Conservation (phyloP, 2,113 vertebrate genomes). For the Centropristis striata region DNA sequence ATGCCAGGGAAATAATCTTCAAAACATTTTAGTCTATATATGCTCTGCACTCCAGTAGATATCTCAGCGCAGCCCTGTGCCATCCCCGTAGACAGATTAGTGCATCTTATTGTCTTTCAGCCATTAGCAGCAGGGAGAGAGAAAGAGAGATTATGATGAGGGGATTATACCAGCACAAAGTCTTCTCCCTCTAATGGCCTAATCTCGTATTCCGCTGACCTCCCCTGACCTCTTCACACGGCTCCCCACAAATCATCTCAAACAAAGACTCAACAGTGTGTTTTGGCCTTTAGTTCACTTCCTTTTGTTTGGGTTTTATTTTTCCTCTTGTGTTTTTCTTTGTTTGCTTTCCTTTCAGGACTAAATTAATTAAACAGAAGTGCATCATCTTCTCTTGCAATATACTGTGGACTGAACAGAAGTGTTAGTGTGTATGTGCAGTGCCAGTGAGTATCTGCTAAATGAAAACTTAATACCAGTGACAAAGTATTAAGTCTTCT, state of each 20-base stretch:
- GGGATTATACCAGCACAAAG: slow-evolving; percentile 76
- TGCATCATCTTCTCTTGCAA: slow-evolving; percentile 6
- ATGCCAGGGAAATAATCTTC: slow-evolving; percentile 76
- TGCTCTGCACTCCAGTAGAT: slow-evolving; percentile 47
- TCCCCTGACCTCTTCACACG: slow-evolving; percentile 74
- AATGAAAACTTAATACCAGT: slow-evolving; percentile 11
- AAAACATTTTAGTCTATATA: slow-evolving; percentile 66
- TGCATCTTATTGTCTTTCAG: slow-evolving; percentile 79
- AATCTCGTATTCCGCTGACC: slow-evolving; percentile 77
- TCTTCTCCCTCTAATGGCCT: slow-evolving; percentile 78
- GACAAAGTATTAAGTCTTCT: neutral
- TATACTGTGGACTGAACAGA: slow-evolving; percentile 22
- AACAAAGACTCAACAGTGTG: slow-evolving; percentile 59
- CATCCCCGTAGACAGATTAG: slow-evolving; percentile 73
- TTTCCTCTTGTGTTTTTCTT: slow-evolving; percentile 47
- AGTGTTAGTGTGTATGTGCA: neutral
- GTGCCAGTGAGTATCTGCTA: neutral
- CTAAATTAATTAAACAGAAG: slow-evolving; percentile 60
- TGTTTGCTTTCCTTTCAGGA: slow-evolving; percentile 48
- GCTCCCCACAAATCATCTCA: slow-evolving; percentile 72
- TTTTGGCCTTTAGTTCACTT: slow-evolving; percentile 41
- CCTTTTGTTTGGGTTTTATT: slow-evolving; percentile 59
- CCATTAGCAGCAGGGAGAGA: slow-evolving; percentile 72
- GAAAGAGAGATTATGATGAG: slow-evolving; percentile 74
- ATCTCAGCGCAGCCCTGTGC: slow-evolving; percentile 48